Conservation (phyloP, 2,888 invertebrate genomes). For the Trimorus sp. region DNA sequence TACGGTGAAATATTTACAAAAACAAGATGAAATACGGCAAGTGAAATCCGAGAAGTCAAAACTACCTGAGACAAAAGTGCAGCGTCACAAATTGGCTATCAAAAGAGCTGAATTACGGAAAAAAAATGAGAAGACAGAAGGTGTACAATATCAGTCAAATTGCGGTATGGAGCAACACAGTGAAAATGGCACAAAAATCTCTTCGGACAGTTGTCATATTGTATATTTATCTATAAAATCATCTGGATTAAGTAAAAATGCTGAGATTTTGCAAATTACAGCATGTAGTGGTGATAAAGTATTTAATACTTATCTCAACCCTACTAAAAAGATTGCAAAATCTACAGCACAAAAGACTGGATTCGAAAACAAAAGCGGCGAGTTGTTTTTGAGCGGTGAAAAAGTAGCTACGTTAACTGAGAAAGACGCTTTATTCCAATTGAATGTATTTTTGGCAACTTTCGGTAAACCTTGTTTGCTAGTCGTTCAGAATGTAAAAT, state of each 20-base stretch:
- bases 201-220: constrained; percentile 13
- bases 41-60: constrained; percentile 24
- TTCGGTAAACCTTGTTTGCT: constrained; percentile 31
- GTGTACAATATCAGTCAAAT: constrained; percentile 29
- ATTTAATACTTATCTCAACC: constrained; percentile 51
- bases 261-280: constrained; percentile 43
- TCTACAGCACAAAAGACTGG: constrained; percentile 34
- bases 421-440: constrained; percentile 29
- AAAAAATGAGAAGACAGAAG: constrained; percentile 34
- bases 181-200: constrained; percentile 17
- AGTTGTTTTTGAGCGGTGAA: constrained; percentile 39
- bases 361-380: constrained; percentile 23
- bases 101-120: constrained; percentile 22
- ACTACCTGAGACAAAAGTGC: constrained; percentile 23
- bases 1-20: constrained; percentile 21
- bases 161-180: constrained; percentile 14
- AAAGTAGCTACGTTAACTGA: constrained; percentile 38
- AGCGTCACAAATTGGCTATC: constrained; percentile 17
- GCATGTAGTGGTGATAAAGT: constrained; percentile 29
- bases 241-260: constrained; percentile 38
- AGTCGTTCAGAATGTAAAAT: constrained; percentile 38
- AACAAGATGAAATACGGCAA: constrained; percentile 9
- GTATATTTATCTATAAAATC: constrained; percentile 60
- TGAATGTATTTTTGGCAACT: not conserved
- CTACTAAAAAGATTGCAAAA: constrained; percentile 34